Percentiles rank a stretch among this genome's conserved stretches.
phyloP scores from a whole-genome alignment of 2,888 invertebrate species.

The Eilema sororculum region DNA sequence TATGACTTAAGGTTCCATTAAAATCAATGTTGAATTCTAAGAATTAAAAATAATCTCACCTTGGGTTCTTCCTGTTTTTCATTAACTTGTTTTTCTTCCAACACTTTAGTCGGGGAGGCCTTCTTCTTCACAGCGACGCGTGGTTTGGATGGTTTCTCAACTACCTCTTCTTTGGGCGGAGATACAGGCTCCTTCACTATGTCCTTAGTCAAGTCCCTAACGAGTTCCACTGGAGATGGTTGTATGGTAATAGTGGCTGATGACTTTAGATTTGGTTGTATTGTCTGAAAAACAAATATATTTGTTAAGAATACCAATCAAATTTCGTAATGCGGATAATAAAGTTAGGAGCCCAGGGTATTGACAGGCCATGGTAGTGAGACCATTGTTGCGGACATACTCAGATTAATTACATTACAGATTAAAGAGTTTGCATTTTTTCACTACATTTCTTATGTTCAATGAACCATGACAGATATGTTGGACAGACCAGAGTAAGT shows the following conservation, averaged over 20 bases:
- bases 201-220: conserved; percentile 68
- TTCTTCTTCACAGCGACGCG: conserved; percentile 66
- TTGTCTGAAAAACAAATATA: conserved; percentile 44
- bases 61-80: conserved; percentile 73
- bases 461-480: not conserved
- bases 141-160: conserved; percentile 64
- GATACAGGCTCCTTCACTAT: conserved; percentile 54
- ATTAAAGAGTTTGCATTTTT: not conserved
- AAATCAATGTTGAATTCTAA: too few species aligned
- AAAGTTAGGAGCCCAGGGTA: too few species aligned
- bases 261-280: conserved; percentile 72
- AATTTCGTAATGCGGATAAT: too few species aligned
- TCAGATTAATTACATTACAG: too few species aligned
- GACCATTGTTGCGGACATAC: too few species aligned
- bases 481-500: not conserved
- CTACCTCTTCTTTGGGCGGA: conserved; percentile 61
- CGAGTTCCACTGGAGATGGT: conserved; percentile 60
- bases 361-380: too few species aligned
- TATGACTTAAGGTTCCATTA: too few species aligned
- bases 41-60: conserved; percentile 52
- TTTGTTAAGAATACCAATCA: not conserved
- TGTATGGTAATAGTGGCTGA: conserved; percentile 81
- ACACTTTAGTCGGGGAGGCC: conserved; percentile 60
- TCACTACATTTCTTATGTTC: not conserved
- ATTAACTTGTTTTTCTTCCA: conserved; percentile 61